phyloP scores from a whole-genome alignment of 2,797 vertebrate species.

The Taenioides sp. region DNA sequence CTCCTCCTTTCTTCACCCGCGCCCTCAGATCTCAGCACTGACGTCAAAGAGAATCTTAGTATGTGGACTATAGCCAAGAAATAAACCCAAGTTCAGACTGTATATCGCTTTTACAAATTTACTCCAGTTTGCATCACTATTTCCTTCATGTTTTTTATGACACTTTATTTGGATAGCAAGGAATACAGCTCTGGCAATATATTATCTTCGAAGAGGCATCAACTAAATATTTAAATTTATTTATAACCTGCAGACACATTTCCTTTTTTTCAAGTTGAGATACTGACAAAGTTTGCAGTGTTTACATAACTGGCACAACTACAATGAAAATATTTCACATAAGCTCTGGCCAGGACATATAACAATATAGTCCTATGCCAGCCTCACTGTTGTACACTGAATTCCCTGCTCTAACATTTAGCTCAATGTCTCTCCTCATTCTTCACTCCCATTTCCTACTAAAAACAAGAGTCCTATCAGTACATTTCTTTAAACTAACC shows the following conservation, averaged over 20 bases:
- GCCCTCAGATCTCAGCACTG: constrained; percentile 49
- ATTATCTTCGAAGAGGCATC: too few species aligned
- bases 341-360: too few species aligned
- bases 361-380: too few species aligned
- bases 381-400: too few species aligned
- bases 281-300: too few species aligned
- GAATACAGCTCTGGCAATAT: too few species aligned
- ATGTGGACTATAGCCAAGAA: constrained; percentile 44
- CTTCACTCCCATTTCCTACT: background rate
- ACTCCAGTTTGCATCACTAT: background rate
- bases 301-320: too few species aligned
- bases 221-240: too few species aligned
- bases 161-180: too few species aligned
- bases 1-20: constrained; percentile 29
- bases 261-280: too few species aligned
- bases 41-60: constrained; percentile 61
- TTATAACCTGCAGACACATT: too few species aligned
- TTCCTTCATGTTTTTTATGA: background rate
- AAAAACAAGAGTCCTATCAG: background rate
- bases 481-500: background rate
- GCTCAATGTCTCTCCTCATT: background rate
- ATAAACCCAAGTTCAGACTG: background rate
- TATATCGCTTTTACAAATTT: background rate
- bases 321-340: too few species aligned
- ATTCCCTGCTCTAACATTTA: background rate